Percentiles rank a stretch among this genome's conserved stretches.
phyloP scores from a whole-genome alignment of 2,113 vertebrate species.

The Austrofundulus limnaeus region DNA sequence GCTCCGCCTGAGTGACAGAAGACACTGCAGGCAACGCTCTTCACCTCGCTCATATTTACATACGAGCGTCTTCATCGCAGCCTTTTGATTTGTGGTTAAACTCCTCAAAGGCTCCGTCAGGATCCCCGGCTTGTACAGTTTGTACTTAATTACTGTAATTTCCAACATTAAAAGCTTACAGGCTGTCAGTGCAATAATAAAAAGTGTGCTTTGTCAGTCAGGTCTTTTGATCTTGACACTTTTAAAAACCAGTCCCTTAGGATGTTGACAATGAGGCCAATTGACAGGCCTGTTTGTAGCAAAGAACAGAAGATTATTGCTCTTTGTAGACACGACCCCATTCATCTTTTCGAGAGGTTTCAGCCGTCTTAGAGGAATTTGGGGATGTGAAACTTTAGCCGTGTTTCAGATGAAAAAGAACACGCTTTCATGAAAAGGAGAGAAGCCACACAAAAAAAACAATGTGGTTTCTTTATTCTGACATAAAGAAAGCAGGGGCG shows the following conservation, averaged over 20 bases:
- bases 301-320: conserved; percentile 68
- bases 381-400: conserved; percentile 46
- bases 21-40: conserved; percentile 37
- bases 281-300: conserved; percentile 63
- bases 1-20: conserved; percentile 55
- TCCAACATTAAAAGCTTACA: conserved; percentile 75
- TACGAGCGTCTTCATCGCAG: conserved; percentile 63
- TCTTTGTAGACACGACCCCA: conserved; percentile 70
- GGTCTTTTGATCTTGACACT: conserved; percentile 79
- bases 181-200: conserved; percentile 66
- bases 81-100: conserved; percentile 67
- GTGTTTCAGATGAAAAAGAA: conserved; percentile 61
- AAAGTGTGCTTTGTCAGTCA: conserved; percentile 71
- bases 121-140: conserved; percentile 70
- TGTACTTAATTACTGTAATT: conserved; percentile 78
- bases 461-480: conserved; percentile 24
- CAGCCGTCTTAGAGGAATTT: conserved; percentile 62
- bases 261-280: conserved; percentile 70
- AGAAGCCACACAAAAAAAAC: conserved; percentile 39
- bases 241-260: conserved; percentile 68
- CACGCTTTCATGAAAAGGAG: conserved; percentile 38
- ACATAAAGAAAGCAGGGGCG: conserved; percentile 7
- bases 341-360: conserved; percentile 61
- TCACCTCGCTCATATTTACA: conserved; percentile 62
- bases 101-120: conserved; percentile 65